Evolutionary conservation across 30 jellyfish, hydroid and myxozoan species (phyloP), one percentile per base, ranked within the genome.

Genomic region (Calvadosia cruxmelitensis): DNA sequence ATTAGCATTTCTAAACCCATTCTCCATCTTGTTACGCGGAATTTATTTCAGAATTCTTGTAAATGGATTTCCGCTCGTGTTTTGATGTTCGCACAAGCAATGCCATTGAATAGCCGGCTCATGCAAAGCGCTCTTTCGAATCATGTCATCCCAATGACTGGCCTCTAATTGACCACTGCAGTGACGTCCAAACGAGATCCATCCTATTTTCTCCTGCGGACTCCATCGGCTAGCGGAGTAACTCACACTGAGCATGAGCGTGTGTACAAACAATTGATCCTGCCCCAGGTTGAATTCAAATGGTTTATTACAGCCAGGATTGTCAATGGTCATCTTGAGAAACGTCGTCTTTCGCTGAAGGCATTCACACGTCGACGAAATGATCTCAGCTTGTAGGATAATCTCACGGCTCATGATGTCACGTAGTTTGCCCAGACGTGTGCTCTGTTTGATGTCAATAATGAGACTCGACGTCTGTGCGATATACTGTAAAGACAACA

Each of bases 131-230:
- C 93, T 75, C 76, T 81, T 90, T 49, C 85, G 83, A 42, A 87
- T 71, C 97, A 87, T 87, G 28, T 80, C 86, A 52, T 87, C 97
- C 97, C 97, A 87, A 68, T 87, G 97, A 72, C 81, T 92, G 0
- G 97, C 94, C 68, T 87, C 97, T 27, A 87, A 93, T 57, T 87
- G 97, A 49, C 97, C 97, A 52, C 97, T 87, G 71, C 95, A 79
- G 27, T 81, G 86, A 50, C 94, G 50, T 10, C 97, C 97, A 70
- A 87, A 87, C 23, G 97, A 85, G 51, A 87, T 87, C 97, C 97
- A 87, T 15, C 97, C 97, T 29, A 87, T 87, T 61, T 90, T 87
- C 74, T 87, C 97, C 73, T 87, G 97, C 63, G 79, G 94, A 51
- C 80, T 86, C 92, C 92, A 76, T 31, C 97, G 85, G 30, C 76